These are phyloP conservation scores for Anthoscopus minutus DNA, from an alignment of 2,113 vertebrate genomes.

Conservation along the genomic window DNA sequence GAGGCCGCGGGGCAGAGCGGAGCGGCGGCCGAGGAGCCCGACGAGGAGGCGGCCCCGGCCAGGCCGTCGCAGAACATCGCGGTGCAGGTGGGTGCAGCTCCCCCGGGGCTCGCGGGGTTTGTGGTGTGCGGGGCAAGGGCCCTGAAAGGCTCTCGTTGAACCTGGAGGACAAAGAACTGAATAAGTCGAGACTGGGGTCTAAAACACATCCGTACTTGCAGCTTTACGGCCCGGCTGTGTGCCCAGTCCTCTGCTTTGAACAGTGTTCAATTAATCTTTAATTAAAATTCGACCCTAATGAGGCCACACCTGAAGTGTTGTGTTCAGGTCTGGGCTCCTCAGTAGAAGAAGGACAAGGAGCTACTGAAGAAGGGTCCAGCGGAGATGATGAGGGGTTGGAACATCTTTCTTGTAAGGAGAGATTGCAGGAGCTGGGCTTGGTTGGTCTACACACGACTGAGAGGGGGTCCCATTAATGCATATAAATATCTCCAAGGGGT, in stretches of 20 bases:
- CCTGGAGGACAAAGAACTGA: neutral
- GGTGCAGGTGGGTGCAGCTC: slow-evolving; percentile 65
- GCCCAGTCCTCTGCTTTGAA: accelerated
- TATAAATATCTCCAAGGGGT: neutral
- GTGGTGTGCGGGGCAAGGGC: neutral
- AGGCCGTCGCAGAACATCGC: slow-evolving; percentile 72
- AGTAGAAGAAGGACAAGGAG: neutral
- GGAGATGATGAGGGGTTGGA: neutral
- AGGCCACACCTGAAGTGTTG: neutral
- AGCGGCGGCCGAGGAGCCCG: slow-evolving; percentile 50
- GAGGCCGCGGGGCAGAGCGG: slow-evolving; percentile 46
- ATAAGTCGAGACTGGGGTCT: neutral
- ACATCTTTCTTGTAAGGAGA: neutral
- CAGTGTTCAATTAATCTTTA: neutral
- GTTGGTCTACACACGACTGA: neutral
- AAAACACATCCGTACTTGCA: neutral
- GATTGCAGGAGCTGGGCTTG: neutral
- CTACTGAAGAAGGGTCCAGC: neutral
- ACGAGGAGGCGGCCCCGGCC: slow-evolving; percentile 49
- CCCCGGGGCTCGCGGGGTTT: neutral
- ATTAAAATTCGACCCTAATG: neutral
- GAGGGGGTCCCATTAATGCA: neutral
- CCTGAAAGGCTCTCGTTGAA: neutral
- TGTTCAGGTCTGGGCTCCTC: neutral
- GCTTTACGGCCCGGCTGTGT: neutral